phyloP scores from a whole-genome alignment of 2,113 vertebrate species.

The Dicentrarchus labrax region DNA sequence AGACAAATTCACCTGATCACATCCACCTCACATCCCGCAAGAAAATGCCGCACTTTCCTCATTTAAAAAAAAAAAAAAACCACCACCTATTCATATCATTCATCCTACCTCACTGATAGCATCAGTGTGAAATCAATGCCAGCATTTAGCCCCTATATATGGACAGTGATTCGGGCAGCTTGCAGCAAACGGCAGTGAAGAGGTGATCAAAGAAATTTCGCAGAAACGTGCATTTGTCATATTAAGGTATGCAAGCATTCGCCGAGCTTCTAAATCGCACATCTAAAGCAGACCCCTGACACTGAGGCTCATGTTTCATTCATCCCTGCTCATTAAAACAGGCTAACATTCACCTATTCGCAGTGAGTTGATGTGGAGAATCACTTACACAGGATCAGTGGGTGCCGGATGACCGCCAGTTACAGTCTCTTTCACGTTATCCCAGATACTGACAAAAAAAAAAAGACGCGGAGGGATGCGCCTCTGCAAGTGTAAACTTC shows the following conservation, averaged over 20 bases:
- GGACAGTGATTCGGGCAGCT: conserved; percentile 6
- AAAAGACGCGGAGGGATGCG: conserved; percentile 64
- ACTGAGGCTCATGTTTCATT: conserved; percentile 13
- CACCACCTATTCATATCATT: conserved; percentile 8
- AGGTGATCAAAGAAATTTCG: neutral
- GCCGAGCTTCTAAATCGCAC: conserved; percentile 5
- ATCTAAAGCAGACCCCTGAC: conserved; percentile 31
- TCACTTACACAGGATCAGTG: conserved; percentile 82
- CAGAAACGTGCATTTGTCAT: conserved; percentile 28
- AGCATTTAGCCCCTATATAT: conserved; percentile 21
- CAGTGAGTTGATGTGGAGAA: conserved; percentile 55
- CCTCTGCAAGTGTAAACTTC: conserved; percentile 72
- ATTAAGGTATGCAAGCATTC: conserved; percentile 23
- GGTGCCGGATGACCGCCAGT: conserved; percentile 75
- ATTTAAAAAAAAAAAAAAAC: conserved; percentile 6
- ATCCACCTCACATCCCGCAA: conserved; percentile 2
- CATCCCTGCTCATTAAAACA: conserved; percentile 7
- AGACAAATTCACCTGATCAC: conserved; percentile 25
- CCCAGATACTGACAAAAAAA: conserved; percentile 55
- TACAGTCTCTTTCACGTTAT: conserved; percentile 68
- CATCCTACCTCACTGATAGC: conserved; percentile 51
- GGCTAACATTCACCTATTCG: conserved; percentile 37
- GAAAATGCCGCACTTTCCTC: conserved; percentile 33
- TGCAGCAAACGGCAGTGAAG: neutral
- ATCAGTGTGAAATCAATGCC: conserved; percentile 40